Evolutionary conservation across 2,797 vertebrate species (phyloP).

Genomic region (Liparis tanakae): DNA sequence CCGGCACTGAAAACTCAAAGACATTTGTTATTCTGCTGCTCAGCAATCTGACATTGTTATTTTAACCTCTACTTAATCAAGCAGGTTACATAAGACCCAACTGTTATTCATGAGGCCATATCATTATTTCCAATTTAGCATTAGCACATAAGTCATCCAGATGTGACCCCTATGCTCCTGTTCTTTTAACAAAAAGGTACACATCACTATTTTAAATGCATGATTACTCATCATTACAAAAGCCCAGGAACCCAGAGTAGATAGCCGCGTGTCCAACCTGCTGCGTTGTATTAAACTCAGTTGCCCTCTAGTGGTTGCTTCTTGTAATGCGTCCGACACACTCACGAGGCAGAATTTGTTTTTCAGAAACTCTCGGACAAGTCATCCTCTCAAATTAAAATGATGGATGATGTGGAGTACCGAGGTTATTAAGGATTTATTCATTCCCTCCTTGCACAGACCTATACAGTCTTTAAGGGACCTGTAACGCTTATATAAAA

Average conservation of each 20-base stretch:
- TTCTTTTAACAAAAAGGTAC: constrained; percentile 43
- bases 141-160: constrained; percentile 47
- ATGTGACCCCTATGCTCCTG: constrained; percentile 20
- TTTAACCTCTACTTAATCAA: constrained; percentile 61
- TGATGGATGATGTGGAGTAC: constrained; percentile 61
- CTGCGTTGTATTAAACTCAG: constrained; percentile 62
- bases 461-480: constrained; percentile 28
- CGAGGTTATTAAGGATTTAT: constrained; percentile 68
- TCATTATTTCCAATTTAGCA: constrained; percentile 47
- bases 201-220: constrained; percentile 47
- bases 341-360: constrained; percentile 17
- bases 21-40: constrained; percentile 38
- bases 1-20: constrained; percentile 28
- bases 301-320: constrained; percentile 77
- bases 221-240: constrained; percentile 60
- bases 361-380: constrained; percentile 32
- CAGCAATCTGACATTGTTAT: constrained; percentile 47
- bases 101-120: constrained; percentile 38
- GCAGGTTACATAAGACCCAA: constrained; percentile 35
- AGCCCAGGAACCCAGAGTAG: constrained; percentile 15
- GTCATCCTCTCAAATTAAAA: constrained; percentile 66
- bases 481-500: constrained; percentile 25
- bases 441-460: constrained; percentile 40
- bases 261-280: not conserved
- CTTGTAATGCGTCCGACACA: constrained; percentile 35